Conservation (phyloP, 2,113 vertebrate genomes). For the Tachycineta bicolor region DNA sequence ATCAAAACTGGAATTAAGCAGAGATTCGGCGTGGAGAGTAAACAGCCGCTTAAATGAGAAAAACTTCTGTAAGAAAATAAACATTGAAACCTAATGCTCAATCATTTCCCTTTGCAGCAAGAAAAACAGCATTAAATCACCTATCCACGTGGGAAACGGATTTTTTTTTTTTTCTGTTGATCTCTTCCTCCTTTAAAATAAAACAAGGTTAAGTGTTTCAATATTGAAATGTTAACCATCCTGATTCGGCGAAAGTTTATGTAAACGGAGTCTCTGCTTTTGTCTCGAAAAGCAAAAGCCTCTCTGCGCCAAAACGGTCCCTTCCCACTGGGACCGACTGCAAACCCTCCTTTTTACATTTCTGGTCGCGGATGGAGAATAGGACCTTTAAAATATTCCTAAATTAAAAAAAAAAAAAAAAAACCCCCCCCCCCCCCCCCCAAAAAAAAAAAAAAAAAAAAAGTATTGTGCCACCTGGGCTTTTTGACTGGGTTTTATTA, state of each 20-base stretch:
- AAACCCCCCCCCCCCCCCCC: too few species aligned
- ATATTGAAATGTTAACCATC: conserved; percentile 43
- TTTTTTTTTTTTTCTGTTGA: neutral
- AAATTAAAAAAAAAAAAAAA: neutral
- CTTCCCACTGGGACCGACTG: neutral
- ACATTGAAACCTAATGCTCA: conserved; percentile 82
- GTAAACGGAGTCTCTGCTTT: conserved; percentile 27
- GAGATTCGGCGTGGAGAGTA: conserved; percentile 59
- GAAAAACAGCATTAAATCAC: conserved; percentile 83
- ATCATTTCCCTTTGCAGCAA: conserved; percentile 77
- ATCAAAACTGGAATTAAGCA: conserved; percentile 75
- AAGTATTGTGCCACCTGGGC: rapidly evolving
- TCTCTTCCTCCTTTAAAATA: conserved; percentile 53
- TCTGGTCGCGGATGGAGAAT: neutral
- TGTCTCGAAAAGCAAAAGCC: neutral
- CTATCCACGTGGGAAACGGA: conserved; percentile 76
- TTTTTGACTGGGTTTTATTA: neutral
- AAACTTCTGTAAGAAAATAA: conserved; percentile 84
- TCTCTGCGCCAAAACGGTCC: neutral
- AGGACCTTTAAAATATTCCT: neutral
- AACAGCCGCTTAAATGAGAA: conserved; percentile 80
- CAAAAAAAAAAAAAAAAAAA: neutral
- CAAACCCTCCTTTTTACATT: neutral
- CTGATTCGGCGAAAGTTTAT: conserved; percentile 36
- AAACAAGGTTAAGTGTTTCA: conserved; percentile 56